These are phyloP conservation scores for Cryptosula pallasiana DNA, from an alignment of 2,888 invertebrate genomes.

Conservation along the genomic window DNA sequence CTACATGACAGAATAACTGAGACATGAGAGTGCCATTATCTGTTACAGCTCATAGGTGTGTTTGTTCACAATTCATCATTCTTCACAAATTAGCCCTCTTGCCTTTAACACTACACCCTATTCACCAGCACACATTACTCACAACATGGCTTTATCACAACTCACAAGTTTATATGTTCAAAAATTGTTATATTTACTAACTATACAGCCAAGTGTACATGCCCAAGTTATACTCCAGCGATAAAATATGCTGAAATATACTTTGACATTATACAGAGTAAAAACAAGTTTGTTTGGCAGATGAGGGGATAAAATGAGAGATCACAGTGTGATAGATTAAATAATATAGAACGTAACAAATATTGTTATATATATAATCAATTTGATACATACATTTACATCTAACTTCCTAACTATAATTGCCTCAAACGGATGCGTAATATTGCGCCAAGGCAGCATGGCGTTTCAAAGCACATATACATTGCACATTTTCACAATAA, in stretches of 20 bases:
- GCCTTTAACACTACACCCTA: not conserved
- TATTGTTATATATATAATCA: not conserved
- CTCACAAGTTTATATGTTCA: not conserved
- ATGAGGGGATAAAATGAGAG: not conserved
- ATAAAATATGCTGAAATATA: not conserved
- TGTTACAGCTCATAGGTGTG: not conserved
- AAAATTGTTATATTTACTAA: not conserved
- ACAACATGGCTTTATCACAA: constrained; percentile 2
- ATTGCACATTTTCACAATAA: not conserved
- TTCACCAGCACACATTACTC: not conserved
- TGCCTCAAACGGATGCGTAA: not conserved
- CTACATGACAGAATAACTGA: not conserved
- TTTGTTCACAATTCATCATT: not conserved
- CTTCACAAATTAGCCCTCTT: not conserved
- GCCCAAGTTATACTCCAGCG: not conserved
- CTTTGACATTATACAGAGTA: too few relatives aligned
- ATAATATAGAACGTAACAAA: not conserved
- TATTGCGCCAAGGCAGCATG: not conserved
- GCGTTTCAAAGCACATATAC: not conserved
- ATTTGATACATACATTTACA: too few relatives aligned
- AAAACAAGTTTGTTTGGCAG: not conserved
- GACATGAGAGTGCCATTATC: not conserved
- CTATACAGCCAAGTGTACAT: not conserved
- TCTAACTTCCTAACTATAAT: not conserved
- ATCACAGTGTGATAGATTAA: not conserved